A percentile compares a stretch with the other conserved stretches of the same genome.
These are phyloP conservation scores for Hippocampus comes DNA, from an alignment of 2,113 vertebrate genomes.

Conservation along the genomic window DNA sequence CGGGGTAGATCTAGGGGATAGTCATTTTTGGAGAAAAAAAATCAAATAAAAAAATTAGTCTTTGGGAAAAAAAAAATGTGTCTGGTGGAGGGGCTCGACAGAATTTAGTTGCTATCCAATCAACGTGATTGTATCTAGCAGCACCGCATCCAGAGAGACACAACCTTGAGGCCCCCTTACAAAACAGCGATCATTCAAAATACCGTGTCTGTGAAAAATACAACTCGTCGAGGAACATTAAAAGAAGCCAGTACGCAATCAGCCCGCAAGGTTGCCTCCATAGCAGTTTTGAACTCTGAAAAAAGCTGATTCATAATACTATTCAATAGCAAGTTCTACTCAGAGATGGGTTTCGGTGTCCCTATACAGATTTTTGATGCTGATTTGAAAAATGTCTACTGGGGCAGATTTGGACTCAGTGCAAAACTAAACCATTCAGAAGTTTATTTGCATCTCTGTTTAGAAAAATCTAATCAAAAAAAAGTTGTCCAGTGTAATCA, in stretches of 20 bases:
- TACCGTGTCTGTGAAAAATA: not conserved
- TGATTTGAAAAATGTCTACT: too few relatives aligned
- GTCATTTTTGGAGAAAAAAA: not conserved
- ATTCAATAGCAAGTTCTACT: too few relatives aligned
- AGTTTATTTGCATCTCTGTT: too few relatives aligned
- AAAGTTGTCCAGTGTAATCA: not conserved
- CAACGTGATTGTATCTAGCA: not conserved
- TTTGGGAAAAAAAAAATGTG: not conserved
- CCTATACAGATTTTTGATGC: too few relatives aligned
- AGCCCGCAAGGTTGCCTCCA: not conserved
- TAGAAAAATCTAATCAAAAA: too few relatives aligned
- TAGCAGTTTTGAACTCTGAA: not conserved
- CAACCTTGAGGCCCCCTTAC: not conserved
- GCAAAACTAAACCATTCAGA: too few relatives aligned
- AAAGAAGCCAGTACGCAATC: not conserved
- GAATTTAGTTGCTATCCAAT: not conserved
- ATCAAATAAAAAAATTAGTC: not conserved
- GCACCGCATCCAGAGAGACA: not conserved
- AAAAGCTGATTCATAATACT: not conserved
- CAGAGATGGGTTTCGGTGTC: too few relatives aligned
- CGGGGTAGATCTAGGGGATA: constrained; percentile 1
- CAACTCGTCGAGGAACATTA: not conserved
- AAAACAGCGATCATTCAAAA: not conserved
- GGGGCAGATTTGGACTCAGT: too few relatives aligned
- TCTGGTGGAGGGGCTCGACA: not conserved